Conservation (phyloP, 2,797 vertebrate species). For the Sebastes baramenuke region DNA sequence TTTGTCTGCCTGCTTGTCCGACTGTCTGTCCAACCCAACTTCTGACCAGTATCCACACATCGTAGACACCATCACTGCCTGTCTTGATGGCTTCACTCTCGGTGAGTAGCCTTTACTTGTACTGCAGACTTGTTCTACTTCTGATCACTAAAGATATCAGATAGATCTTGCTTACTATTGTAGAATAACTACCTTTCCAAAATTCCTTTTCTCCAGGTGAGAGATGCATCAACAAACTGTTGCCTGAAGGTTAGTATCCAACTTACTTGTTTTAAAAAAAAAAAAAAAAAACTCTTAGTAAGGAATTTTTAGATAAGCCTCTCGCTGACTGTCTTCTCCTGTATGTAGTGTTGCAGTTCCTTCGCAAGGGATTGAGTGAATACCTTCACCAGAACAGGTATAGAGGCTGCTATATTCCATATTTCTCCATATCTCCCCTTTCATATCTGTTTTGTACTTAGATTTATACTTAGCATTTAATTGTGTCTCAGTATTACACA, state of each 20-base stretch:
- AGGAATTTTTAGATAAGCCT: neutral
- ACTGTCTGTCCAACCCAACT: constrained; percentile 78
- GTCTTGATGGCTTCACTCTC: constrained; percentile 87
- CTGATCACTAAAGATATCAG: neutral
- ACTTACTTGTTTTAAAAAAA: neutral
- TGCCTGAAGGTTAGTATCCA: constrained; percentile 86
- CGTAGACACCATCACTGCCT: constrained; percentile 87
- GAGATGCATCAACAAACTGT: constrained; percentile 83
- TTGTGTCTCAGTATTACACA: neutral
- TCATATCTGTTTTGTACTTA: neutral
- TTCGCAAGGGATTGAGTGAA: constrained; percentile 84
- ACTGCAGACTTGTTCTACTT: neutral
- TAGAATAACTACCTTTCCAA: neutral
- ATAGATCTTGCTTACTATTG: neutral
- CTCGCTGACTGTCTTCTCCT: constrained; percentile 24
- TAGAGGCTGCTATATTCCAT: neutral
- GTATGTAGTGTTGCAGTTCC: constrained; percentile 88
- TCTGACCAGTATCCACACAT: constrained; percentile 79
- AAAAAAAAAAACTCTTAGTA: neutral
- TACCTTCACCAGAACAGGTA: constrained; percentile 90
- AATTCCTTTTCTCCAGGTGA: constrained; percentile 80
- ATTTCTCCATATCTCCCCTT: neutral
- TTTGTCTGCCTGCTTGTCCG: constrained; percentile 82
- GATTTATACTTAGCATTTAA: neutral
- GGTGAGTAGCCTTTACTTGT: constrained; percentile 75